phyloP scores from a whole-genome alignment of 2,888 invertebrate genomes.

The Siphlonurus alternatus region DNA sequence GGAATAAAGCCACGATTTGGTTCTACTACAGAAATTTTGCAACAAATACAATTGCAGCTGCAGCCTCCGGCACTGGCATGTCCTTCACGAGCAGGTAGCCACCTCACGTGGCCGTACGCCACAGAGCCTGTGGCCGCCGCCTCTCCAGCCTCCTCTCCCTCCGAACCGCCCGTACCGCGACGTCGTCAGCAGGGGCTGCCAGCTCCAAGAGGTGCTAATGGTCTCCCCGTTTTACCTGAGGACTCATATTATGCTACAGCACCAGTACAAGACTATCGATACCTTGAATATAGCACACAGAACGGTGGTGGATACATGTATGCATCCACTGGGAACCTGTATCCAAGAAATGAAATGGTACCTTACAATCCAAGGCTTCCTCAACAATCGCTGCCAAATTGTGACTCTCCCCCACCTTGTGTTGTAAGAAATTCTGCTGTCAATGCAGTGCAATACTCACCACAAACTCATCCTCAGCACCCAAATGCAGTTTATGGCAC shows the following conservation, averaged over 20 bases:
- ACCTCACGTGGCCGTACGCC: slow-evolving; percentile 45
- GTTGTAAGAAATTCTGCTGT: background rate
- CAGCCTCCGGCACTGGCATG: slow-evolving; percentile 24
- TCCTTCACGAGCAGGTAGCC: slow-evolving; percentile 18
- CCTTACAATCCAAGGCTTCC: background rate
- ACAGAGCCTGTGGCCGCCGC: slow-evolving; percentile 21
- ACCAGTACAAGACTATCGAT: slow-evolving; percentile 4
- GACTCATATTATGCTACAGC: slow-evolving; percentile 4
- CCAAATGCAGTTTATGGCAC: slow-evolving; percentile 6
- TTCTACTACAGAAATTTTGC: slow-evolving; percentile 59
- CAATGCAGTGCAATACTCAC: slow-evolving; percentile 2
- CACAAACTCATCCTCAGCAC: slow-evolving; percentile 8
- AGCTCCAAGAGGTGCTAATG: background rate
- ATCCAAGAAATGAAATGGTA: slow-evolving; percentile 12
- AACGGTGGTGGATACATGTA: slow-evolving; percentile 11
- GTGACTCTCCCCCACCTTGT: background rate
- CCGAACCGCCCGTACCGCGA: background rate
- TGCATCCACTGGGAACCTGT: slow-evolving; percentile 13
- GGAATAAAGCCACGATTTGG: slow-evolving; percentile 79
- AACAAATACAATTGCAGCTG: slow-evolving; percentile 63
- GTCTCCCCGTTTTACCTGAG: background rate
- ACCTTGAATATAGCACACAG: slow-evolving; percentile 1
- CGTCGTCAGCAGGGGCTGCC: background rate
- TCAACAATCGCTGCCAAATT: background rate
- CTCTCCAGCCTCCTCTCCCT: background rate